These are phyloP conservation scores for Petrocephalus microphthalmus DNA, from an alignment of 2,113 vertebrate species.

Conservation along the genomic window DNA sequence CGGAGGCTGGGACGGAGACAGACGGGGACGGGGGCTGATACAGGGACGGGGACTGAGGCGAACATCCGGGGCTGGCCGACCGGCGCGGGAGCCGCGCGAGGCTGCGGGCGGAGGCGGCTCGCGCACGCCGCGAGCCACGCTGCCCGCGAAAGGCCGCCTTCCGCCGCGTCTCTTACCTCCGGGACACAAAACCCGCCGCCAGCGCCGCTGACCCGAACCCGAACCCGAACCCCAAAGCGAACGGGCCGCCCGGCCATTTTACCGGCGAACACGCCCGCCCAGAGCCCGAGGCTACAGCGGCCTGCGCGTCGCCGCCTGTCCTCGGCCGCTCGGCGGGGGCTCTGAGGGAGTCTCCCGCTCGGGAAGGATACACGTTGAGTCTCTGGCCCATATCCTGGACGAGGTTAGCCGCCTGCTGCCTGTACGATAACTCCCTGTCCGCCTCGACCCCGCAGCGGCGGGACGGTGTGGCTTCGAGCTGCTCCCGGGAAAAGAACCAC, in stretches of 20 bases:
- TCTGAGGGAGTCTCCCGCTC: not conserved
- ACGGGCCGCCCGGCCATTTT: too few relatives aligned
- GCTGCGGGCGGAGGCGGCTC: too few relatives aligned
- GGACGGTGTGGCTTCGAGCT: slow-evolving; percentile 86
- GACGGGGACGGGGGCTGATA: too few relatives aligned
- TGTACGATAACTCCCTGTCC: slow-evolving; percentile 89
- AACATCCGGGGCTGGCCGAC: too few relatives aligned
- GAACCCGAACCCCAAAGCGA: too few relatives aligned
- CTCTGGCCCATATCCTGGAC: slow-evolving; percentile 96
- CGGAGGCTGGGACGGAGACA: too few relatives aligned
- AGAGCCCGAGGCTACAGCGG: slow-evolving; percentile 5
- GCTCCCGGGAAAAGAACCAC: slow-evolving; percentile 95
- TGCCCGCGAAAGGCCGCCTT: not conserved
- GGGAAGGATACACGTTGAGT: slow-evolving; percentile 94
- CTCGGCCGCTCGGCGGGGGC: not conserved
- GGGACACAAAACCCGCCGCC: not conserved
- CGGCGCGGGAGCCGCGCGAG: too few relatives aligned
- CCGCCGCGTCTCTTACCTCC: not conserved
- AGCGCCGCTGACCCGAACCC: too few relatives aligned
- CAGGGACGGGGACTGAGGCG: too few relatives aligned
- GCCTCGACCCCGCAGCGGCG: slow-evolving; percentile 87
- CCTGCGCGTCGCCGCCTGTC: not conserved
- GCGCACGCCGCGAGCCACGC: not conserved
- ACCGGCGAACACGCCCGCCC: not conserved
- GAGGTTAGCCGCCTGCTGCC: slow-evolving; percentile 93